Evolutionary conservation across 2,797 vertebrate genomes (phyloP).

Genomic region (Poeciliopsis presidionis): DNA sequence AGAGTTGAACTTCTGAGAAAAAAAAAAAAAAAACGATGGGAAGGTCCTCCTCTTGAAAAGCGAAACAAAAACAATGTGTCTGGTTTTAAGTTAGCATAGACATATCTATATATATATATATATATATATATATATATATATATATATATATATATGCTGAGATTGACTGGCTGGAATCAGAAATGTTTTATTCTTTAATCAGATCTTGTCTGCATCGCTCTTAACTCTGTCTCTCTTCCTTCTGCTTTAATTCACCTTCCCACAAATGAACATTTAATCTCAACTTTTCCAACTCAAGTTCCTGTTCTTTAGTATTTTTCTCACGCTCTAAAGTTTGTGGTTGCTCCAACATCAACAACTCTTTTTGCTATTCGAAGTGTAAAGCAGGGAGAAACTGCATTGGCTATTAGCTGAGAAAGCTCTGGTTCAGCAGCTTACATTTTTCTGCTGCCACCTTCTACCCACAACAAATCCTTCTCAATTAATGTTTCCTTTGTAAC

Average conservation of each 20-base stretch:
- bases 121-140: too few relatives aligned
- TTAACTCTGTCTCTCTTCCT: background rate
- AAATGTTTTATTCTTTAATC: background rate
- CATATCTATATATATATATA: background rate
- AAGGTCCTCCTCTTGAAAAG: too few relatives aligned
- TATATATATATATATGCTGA: background rate
- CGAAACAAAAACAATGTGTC: background rate
- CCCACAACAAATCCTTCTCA: background rate
- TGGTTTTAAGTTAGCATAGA: background rate
- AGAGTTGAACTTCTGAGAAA: background rate
- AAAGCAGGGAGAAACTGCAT: background rate
- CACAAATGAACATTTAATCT: background rate
- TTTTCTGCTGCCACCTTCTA: background rate
- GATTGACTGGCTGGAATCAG: background rate
- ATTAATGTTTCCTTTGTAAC: background rate
- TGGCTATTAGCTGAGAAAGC: background rate
- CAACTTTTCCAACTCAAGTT: background rate
- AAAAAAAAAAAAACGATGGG: background rate
- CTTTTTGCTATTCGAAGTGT: background rate
- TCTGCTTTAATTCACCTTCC: background rate
- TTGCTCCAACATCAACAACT: background rate
- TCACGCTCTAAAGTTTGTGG: background rate
- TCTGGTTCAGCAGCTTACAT: background rate
- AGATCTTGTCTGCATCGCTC: background rate
- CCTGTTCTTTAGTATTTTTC: background rate